A percentile compares a stretch with the other conserved stretches of the same genome.
Conservation (phyloP, 2,797 vertebrate species). For the Premnoplex brunnescens region DNA sequence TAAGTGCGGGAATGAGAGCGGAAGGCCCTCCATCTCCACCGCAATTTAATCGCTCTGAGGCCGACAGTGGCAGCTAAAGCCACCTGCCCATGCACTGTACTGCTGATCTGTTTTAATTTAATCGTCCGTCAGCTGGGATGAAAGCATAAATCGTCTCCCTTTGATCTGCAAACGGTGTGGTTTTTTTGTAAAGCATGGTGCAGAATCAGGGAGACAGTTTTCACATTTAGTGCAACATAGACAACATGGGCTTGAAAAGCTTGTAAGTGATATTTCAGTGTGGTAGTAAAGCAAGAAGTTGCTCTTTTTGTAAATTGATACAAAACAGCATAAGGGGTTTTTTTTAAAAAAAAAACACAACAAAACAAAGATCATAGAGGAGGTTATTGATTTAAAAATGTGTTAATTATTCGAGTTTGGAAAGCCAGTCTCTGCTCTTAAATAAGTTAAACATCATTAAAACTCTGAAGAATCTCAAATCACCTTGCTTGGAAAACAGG, state of each 20-base stretch:
- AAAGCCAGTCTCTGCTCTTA: neutral
- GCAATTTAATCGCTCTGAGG: constrained; percentile 85
- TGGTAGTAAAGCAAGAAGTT: neutral
- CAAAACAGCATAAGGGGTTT: neutral
- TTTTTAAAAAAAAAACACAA: neutral
- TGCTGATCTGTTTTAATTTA: constrained; percentile 91
- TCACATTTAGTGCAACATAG: constrained; percentile 39
- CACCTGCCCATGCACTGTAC: constrained; percentile 86
- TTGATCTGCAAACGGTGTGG: constrained; percentile 79
- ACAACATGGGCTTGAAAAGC: constrained; percentile 24
- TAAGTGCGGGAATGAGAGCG: constrained; percentile 84
- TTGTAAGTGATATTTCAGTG: constrained; percentile 47
- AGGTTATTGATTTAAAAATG: constrained; percentile 11
- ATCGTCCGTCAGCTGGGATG: constrained; percentile 86
- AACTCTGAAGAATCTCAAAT: neutral
- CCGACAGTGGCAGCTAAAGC: constrained; percentile 78
- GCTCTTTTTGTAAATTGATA: neutral
- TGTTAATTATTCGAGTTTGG: constrained; percentile 28
- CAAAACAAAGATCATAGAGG: neutral
- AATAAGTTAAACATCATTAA: neutral
- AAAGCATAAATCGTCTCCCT: constrained; percentile 83
- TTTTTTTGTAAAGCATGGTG: constrained; percentile 66
- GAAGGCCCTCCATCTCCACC: constrained; percentile 85
- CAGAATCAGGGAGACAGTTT: constrained; percentile 64
- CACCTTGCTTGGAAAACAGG: neutral